These are phyloP conservation scores for Eleutherodactylus coqui DNA, from an alignment of 2,797 vertebrate species.

Conservation along the genomic window DNA sequence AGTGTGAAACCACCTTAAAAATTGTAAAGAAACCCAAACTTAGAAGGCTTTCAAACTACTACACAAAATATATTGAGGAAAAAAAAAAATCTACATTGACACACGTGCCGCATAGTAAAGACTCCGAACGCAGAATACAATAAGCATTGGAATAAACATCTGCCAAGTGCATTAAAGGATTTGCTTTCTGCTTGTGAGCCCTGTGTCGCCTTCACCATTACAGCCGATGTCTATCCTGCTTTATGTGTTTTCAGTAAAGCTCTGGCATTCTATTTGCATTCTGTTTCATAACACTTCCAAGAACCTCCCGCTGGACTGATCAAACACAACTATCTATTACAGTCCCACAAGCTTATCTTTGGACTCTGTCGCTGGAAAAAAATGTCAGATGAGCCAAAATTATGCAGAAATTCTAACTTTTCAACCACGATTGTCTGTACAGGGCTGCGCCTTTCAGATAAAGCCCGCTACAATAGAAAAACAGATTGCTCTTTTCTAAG, in stretches of 20 bases:
- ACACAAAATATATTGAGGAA: neutral
- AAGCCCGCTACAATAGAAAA: conserved; percentile 18
- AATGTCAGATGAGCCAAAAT: conserved; percentile 29
- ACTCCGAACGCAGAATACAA: neutral
- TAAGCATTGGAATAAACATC: neutral
- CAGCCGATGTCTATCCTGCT: neutral
- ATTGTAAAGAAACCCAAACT: neutral
- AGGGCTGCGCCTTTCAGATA: conserved; percentile 7
- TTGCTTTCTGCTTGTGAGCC: neutral
- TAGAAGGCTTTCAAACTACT: neutral
- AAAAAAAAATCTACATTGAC: neutral
- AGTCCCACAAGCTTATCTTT: conserved; percentile 20
- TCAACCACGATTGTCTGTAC: conserved; percentile 28
- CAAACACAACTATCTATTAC: conserved; percentile 46
- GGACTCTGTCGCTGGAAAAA: conserved; percentile 45
- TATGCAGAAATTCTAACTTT: conserved; percentile 31
- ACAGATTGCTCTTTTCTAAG: conserved; percentile 10
- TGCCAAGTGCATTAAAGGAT: neutral
- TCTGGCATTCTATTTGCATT: conserved; percentile 40
- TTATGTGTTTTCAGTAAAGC: conserved; percentile 28
- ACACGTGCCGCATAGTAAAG: neutral
- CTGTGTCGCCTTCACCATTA: neutral
- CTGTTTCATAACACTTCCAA: conserved; percentile 44
- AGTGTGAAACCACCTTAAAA: too few relatives aligned
- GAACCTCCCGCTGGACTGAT: conserved; percentile 43